Evolutionary conservation across 2,797 vertebrate genomes (phyloP).

Genomic region (Rhynchotus rufescens): DNA sequence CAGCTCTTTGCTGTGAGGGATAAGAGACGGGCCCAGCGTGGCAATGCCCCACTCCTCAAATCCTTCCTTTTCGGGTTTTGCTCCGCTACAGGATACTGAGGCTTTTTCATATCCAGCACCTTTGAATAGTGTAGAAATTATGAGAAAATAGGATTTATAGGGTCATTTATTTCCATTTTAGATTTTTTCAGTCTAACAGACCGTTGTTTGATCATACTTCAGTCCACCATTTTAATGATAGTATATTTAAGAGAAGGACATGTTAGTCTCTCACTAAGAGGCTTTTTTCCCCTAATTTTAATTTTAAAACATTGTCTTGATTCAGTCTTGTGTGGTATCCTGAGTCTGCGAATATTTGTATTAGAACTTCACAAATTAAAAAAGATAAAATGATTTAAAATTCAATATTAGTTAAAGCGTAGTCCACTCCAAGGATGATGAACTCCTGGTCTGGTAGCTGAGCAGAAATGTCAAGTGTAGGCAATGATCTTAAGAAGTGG

Average conservation of each 20-base stretch:
- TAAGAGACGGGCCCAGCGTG: not conserved
- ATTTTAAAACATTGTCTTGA: not conserved
- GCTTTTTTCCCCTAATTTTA: not conserved
- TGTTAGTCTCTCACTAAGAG: not conserved
- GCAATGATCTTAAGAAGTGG: not conserved
- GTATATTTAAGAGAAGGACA: not conserved
- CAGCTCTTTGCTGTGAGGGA: not conserved
- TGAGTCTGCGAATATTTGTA: not conserved
- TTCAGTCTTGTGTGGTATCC: not conserved
- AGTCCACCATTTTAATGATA: not conserved
- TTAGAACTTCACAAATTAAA: not conserved
- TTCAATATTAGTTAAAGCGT: rapidly evolving
- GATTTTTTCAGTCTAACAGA: not conserved
- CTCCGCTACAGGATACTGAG: not conserved
- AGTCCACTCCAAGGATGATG: not conserved
- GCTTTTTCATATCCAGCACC: too few relatives aligned
- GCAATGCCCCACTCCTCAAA: not conserved
- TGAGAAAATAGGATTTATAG: not conserved
- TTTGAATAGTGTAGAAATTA: not conserved
- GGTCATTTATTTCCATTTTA: not conserved
- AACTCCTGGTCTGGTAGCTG: not conserved
- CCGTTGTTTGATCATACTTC: not conserved
- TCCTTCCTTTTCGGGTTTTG: not conserved
- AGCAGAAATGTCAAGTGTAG: not conserved
- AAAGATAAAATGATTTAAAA: not conserved